Base-by-base conservation (phyloP, 2,797 vertebrate genomes). In the Hypotaenidia philippensis region DNA sequence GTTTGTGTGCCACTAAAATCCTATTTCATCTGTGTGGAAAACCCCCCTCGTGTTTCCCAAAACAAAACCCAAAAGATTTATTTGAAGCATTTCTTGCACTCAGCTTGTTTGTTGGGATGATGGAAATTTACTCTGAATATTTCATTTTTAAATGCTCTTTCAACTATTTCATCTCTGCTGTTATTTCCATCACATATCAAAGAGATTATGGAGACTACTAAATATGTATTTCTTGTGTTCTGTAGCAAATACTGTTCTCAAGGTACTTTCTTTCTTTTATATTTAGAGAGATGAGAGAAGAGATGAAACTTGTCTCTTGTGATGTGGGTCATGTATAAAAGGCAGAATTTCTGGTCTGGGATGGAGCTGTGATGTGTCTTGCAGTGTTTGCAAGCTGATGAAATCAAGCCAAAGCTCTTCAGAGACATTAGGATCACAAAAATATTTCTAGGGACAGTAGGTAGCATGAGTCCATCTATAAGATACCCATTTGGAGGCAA, bases 331-430 rank as follows among this genome's bases (percentile, higher is more conserved):
- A 21, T 53, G 9, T 70, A 52, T 81, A 90, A 84, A 85, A 92
- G 76, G 72, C 72, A 92, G 74, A 89, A 94, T 85, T 75, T 85
- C 55, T 94, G 64, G 23, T 93, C 82, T 86, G 74, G 41, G 61
- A 83, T 92, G 82, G 84, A 92, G 87, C 93, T 95, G 64, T 92
- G 92, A 94, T 87, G 92, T 78, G 84, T 90, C 87, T 90, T 93
- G 78, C 82, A 90, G 69, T 78, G 49, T 66, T 66, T 74, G 57
- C 87, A 83, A 85, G 71, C 63, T 89, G 44, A 91, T 93, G 68
- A 49, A 83, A 88, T 83, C 74, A 94, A 94, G 63, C 64, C 78
- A 75, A 93, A 94, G 84, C 40, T 90, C 87, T 89, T 91, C 50
- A 87, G 50, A 95, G 71, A 50, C 45, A 21, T 31, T 55, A 76